Base-by-base conservation (phyloP, 2,888 invertebrate species). In the Nomada fucata region DNA sequence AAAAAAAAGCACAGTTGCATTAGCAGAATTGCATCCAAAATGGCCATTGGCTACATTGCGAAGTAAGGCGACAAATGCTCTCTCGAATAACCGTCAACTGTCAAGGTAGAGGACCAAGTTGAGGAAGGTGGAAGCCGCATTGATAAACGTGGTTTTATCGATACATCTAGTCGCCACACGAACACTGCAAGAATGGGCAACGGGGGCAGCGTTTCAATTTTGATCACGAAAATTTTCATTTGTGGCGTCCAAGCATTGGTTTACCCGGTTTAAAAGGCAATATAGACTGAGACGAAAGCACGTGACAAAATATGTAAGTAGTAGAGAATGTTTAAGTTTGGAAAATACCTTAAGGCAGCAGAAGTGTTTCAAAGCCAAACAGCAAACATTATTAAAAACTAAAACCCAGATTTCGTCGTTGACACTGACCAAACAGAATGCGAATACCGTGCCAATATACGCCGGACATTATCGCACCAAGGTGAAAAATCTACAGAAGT, bases 151-250 rank as follows among this genome's bases (percentile, higher is more conserved):
- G n/a, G n/a, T n/a, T n/a, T n/a, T n/a, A n/a, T n/a, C n/a, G n/a
- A n/a, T n/a, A n/a, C n/a, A n/a, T n/a, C n/a, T n/a, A n/a, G n/a
- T n/a, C n/a, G n/a, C n/a, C n/a, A n/a, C n/a, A n/a, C n/a, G n/a
- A n/a, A n/a, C n/a, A n/a, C n/a, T n/a, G n/a, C n/a, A n/a, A n/a
- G n/a, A n/a, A n/a, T 84, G 82, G 79, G 82, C 82, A 65, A 85
- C 79, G 83, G 83, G 76, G 59, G 82, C 85, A 76, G 65, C 79
- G 76, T 81, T 77, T 78, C 85, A 84, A 76, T 84, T 84, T 70
- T 82, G 76, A 80, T 80, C 82, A 63, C 79, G 77, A 76, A 79
- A 76, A 76, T 85, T 86, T 83, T 76, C 81, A 79, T 83, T 85
- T 76, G 71, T 76, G 68, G 83, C 86, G 74, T 72, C 77, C 23